Conservation (phyloP, 2,797 vertebrate species). For the Pygocentrus nattereri region DNA sequence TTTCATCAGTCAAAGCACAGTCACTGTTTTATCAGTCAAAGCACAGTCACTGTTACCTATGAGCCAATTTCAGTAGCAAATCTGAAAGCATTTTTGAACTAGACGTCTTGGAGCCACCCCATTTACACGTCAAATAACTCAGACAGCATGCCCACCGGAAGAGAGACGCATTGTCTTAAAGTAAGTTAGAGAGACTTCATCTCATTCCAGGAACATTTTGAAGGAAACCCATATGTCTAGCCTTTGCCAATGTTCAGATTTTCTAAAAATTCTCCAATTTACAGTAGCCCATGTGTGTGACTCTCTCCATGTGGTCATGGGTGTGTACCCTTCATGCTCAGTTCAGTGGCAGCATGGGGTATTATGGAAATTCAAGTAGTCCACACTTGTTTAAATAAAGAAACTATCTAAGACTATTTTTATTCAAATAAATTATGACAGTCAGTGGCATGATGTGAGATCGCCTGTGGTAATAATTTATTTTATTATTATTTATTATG, state of each 20-base stretch:
- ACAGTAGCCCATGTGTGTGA: neutral
- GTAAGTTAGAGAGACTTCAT: conserved; percentile 55
- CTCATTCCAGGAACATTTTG: conserved; percentile 50
- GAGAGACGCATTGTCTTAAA: conserved; percentile 70
- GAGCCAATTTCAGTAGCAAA: conserved; percentile 76
- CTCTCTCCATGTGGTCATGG: conserved; percentile 2
- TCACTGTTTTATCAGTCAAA: conserved; percentile 63
- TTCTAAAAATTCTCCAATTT: neutral
- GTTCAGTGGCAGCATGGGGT: neutral
- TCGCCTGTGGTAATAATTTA: neutral
- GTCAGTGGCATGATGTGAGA: neutral
- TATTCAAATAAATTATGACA: neutral
- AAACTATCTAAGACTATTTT: neutral
- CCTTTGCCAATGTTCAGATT: conserved; percentile 43
- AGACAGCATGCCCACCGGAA: conserved; percentile 69
- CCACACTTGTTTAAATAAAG: conserved; percentile 11
- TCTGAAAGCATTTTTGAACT: conserved; percentile 67
- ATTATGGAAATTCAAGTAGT: neutral
- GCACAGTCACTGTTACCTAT: conserved; percentile 67
- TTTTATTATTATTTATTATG: neutral
- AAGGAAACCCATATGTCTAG: conserved; percentile 32
- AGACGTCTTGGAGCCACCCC: conserved; percentile 67
- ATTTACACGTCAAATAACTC: conserved; percentile 75
- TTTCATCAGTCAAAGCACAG: conserved; percentile 69
- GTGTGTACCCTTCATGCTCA: neutral